Evolutionary conservation across 2,797 vertebrate genomes (phyloP), one percentile per base, ranked within the genome.

Genomic region (Gobio occitaniae): DNA sequence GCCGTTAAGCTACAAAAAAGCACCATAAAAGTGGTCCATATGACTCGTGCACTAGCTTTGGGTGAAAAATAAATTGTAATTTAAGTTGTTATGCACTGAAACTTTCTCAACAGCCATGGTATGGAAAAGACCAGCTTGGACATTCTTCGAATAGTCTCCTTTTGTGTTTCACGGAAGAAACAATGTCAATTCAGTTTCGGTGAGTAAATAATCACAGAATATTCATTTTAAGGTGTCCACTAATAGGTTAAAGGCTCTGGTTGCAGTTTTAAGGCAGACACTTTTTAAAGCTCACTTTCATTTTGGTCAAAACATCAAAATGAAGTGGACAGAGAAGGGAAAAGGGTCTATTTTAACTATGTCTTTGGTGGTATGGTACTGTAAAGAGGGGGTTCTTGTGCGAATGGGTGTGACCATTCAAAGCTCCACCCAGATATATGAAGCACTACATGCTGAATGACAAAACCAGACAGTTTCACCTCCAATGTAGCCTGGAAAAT

Each of bases 311-410:
- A 68, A 69, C 48, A n/a, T 32, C 66, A 44, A 81, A 70, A 70
- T 80, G 63, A 66, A 36, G 69, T 80, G 83, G 65, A 36, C 71
- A 54, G 78, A 82, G 56, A 87, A 78, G 48, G 65, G 48, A 59
- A 68, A 82, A 82, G 66, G 86, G 84, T 93, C 90, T 88, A 91
- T 92, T 92, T 95, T 94, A 93, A 92, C 93, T 93, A 91, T 95
- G 95, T 96, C 95, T 96, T 96, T 97, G 96, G 95, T 96, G 96
- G 95, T 91, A 93, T 93, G 92, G 93, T 92, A 89, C 91, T 90
- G 91, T 84, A 68, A 32, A 68, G 68, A 48, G 8, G 69, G 88
- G 78, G 50, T 84, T 85, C 83, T 81, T 87, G 48, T 36, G 25
- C 38, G 54, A 68, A 78, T 74, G 65, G 74, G 79, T 87, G 85